These are phyloP conservation scores for Tokudaia muenninki DNA, from an alignment of 2,797 vertebrate species.

Conservation along the genomic window DNA sequence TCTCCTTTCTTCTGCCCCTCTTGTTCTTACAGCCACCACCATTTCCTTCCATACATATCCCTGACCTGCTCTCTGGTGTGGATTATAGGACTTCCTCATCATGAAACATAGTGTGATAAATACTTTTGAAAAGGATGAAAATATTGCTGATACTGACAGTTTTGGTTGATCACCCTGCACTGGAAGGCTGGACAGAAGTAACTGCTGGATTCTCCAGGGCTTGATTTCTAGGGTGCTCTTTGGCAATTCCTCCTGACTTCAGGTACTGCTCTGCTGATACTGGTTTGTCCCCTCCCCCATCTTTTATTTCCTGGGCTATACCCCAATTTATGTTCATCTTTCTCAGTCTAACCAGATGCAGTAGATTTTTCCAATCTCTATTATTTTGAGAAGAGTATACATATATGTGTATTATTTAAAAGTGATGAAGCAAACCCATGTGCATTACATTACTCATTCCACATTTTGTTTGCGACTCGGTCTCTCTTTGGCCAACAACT, in stretches of 20 bases:
- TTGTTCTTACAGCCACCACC: not conserved
- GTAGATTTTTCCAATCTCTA: not conserved
- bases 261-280: fast-evolving
- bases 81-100: not conserved
- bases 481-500: not conserved
- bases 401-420: not conserved
- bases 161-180: fast-evolving
- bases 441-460: not conserved
- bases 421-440: not conserved
- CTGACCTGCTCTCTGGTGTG: not conserved
- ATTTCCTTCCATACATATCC: no score
- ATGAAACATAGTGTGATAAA: not conserved
- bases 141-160: not conserved
- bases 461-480: not conserved
- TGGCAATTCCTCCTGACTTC: fast-evolving
- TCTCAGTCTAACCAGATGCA: not conserved
- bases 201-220: not conserved
- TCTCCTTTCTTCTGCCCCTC: fast-evolving
- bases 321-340: not conserved
- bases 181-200: not conserved
- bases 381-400: not conserved
- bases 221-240: not conserved
- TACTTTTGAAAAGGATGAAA: not conserved
- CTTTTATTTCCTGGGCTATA: fast-evolving
- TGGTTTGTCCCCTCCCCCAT: fast-evolving